These are phyloP conservation scores for Lasioglossum vierecki DNA, from an alignment of 2,888 invertebrate species.

Conservation along the genomic window DNA sequence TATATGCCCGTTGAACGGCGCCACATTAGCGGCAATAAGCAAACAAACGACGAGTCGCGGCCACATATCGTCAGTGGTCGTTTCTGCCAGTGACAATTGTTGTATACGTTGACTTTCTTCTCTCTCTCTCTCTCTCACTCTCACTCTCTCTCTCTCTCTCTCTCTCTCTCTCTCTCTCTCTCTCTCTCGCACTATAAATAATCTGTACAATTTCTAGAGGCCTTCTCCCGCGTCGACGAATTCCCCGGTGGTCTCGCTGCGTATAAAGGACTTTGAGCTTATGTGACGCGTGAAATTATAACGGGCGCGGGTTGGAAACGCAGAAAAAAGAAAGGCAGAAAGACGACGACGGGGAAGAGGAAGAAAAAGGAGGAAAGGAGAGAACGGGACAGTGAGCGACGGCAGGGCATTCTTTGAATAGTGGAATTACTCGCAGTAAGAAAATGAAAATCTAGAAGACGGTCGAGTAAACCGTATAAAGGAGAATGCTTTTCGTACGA, in stretches of 20 bases:
- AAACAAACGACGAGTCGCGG: slow-evolving; percentile 61
- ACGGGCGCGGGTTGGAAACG: slow-evolving; percentile 46
- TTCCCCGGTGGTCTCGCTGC: slow-evolving; percentile 68
- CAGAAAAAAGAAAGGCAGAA: slow-evolving; percentile 10
- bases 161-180: slow-evolving; percentile 30
- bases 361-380: neutral
- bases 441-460: slow-evolving; percentile 62
- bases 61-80: slow-evolving; percentile 58
- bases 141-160: slow-evolving; percentile 38
- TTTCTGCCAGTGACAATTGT: slow-evolving; percentile 70
- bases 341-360: slow-evolving; percentile 12
- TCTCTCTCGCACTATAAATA: slow-evolving; percentile 66
- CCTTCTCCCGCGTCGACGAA: slow-evolving; percentile 58
- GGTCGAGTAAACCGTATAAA: slow-evolving; percentile 53
- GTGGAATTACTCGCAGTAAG: slow-evolving; percentile 59
- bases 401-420: slow-evolving; percentile 56
- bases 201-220: slow-evolving; percentile 68
- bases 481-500: slow-evolving; percentile 50
- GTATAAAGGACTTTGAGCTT: slow-evolving; percentile 72
- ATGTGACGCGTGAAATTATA: slow-evolving; percentile 78
- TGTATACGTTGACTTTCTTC: slow-evolving; percentile 65
- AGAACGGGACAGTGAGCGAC: slow-evolving; percentile 12
- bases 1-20: slow-evolving; percentile 68
- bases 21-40: slow-evolving; percentile 71
- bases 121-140: slow-evolving; percentile 25